Percentiles rank a stretch among this genome's conserved stretches.
These are phyloP conservation scores for Cirrhinus molitorella DNA, from an alignment of 2,797 vertebrate genomes.

Conservation along the genomic window DNA sequence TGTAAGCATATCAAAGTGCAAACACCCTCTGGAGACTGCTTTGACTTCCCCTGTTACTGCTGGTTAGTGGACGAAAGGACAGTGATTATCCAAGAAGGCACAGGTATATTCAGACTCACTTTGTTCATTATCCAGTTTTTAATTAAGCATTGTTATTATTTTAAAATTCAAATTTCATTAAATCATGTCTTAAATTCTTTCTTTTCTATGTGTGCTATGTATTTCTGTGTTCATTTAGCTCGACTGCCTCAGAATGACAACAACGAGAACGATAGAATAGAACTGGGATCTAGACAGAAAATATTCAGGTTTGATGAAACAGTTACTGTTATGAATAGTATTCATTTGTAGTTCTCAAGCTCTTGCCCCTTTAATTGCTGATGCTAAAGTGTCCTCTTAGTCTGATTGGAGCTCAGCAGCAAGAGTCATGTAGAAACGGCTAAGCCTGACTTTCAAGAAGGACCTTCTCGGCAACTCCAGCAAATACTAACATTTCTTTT, in stretches of 20 bases:
- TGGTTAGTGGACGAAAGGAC: conserved; percentile 91
- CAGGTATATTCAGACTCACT: conserved; percentile 74
- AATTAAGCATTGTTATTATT: background rate
- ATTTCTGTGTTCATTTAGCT: background rate
- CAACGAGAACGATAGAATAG: background rate
- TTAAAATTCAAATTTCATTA: background rate
- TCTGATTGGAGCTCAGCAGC: too few species aligned
- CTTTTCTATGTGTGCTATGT: background rate
- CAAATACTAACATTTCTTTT: too few species aligned
- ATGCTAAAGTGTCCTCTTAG: too few species aligned
- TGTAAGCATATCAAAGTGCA: conserved; percentile 90
- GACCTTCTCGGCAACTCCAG: too few species aligned
- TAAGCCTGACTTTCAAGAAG: too few species aligned
- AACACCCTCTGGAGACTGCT: conserved; percentile 87
- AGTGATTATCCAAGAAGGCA: conserved; percentile 88
- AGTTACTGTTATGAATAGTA: too few species aligned
- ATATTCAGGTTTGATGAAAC: conserved; percentile 85
- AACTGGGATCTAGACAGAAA: conserved; percentile 68
- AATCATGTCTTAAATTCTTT: background rate
- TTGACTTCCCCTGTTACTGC: conserved; percentile 65
- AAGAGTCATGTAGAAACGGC: too few species aligned
- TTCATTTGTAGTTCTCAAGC: too few species aligned
- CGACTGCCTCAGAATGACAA: background rate
- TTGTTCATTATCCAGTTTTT: background rate
- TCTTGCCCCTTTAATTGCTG: too few species aligned